Percentiles rank a stretch among this genome's conserved stretches.
Evolutionary conservation across 2,113 vertebrate genomes (phyloP).

Genomic region (Loxodonta africana): DNA sequence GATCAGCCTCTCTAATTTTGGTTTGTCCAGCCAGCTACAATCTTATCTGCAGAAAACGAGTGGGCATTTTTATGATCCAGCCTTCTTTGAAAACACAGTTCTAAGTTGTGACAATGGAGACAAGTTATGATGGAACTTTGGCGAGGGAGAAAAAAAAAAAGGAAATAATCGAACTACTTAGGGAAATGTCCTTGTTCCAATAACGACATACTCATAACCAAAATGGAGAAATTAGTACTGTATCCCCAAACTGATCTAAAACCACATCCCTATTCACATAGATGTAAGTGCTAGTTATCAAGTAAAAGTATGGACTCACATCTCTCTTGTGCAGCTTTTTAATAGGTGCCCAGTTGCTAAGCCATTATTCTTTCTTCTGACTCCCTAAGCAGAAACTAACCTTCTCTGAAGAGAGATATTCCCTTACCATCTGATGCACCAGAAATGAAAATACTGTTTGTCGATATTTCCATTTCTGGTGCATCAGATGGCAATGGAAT

Average conservation of each 20-base stretch:
- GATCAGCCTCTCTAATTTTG: background rate
- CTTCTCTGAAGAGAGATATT: background rate
- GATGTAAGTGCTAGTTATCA: background rate
- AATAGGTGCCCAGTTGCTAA: background rate
- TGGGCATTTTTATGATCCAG: background rate
- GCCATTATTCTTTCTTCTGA: background rate
- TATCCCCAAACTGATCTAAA: background rate
- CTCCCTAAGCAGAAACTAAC: constrained; percentile 34
- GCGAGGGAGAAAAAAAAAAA: background rate
- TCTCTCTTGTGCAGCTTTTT: background rate
- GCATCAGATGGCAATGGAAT: no score
- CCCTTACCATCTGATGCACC: background rate
- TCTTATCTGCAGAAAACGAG: background rate
- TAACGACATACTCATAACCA: no score
- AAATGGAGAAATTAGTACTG: fast-evolving
- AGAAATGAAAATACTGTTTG: background rate
- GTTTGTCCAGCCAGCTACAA: background rate
- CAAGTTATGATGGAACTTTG: background rate
- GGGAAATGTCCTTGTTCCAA: background rate
- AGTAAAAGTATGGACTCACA: background rate
- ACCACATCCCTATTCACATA: no score
- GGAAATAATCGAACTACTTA: background rate
- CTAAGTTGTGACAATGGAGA: background rate
- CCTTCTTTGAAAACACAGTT: background rate
- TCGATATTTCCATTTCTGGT: no score